These are phyloP conservation scores for Tenebrio molitor DNA, from an alignment of 1,140 invertebrate genomes.

Conservation along the genomic window DNA sequence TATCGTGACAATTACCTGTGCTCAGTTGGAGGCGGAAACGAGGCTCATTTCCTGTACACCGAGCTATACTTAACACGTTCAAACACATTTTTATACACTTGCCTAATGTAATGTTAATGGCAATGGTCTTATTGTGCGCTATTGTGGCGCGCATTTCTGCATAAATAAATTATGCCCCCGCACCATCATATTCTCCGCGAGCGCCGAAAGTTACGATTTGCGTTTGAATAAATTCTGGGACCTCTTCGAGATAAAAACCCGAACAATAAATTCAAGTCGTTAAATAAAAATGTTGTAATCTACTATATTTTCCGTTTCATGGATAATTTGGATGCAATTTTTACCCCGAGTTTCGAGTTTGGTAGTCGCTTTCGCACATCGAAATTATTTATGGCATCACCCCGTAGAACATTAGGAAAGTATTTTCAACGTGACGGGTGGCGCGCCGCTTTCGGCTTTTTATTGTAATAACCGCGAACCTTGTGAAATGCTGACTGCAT, in stretches of 20 bases:
- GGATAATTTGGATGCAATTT: slow-evolving; percentile 57
- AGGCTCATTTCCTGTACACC: slow-evolving; percentile 47
- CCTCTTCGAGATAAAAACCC: slow-evolving; percentile 51
- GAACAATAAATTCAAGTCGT: slow-evolving; percentile 53
- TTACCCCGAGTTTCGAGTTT: slow-evolving; percentile 51
- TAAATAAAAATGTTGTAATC: slow-evolving; percentile 58
- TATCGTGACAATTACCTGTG: slow-evolving; percentile 50
- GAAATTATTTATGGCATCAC: slow-evolving; percentile 54
- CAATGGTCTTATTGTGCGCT: slow-evolving; percentile 31
- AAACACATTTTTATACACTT: slow-evolving; percentile 44
- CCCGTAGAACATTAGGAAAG: slow-evolving; percentile 48
- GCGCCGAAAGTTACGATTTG: slow-evolving; percentile 36
- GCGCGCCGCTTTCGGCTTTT: slow-evolving; percentile 48
- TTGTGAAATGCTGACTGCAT: slow-evolving; percentile 53
- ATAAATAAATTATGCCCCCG: slow-evolving; percentile 24
- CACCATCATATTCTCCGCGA: slow-evolving; percentile 9
- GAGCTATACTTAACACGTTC: slow-evolving; percentile 49
- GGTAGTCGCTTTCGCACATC: slow-evolving; percentile 56
- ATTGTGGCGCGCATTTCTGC: slow-evolving; percentile 17
- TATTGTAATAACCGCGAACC: slow-evolving; percentile 57
- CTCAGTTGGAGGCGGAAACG: slow-evolving; percentile 48
- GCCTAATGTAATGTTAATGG: slow-evolving; percentile 48
- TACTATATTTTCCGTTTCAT: slow-evolving; percentile 58
- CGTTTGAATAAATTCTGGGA: slow-evolving; percentile 21
- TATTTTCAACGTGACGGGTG: slow-evolving; percentile 45